These are phyloP conservation scores for Spialia ferax DNA, from an alignment of 2,888 invertebrate genomes.

Conservation along the genomic window DNA sequence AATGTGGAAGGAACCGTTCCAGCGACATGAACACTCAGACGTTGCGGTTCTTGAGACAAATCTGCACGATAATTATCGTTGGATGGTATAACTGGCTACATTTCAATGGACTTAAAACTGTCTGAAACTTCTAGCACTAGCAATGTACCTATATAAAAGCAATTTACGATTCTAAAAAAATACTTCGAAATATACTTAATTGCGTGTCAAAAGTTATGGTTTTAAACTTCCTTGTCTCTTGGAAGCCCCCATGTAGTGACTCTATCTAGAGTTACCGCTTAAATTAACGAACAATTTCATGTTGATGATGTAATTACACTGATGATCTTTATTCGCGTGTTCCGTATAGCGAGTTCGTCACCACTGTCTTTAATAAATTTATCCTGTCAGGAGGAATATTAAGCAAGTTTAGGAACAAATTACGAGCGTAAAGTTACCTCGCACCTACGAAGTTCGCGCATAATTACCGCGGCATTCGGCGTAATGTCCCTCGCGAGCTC, in stretches of 20 bases:
- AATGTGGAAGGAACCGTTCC: conserved; percentile 54
- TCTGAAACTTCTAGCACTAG: not conserved
- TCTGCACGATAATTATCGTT: conserved; percentile 12
- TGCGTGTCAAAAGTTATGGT: not conserved
- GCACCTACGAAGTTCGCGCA: conserved; percentile 65
- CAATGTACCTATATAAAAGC: not conserved
- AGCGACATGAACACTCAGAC: conserved; percentile 14
- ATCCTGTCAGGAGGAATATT: conserved; percentile 81
- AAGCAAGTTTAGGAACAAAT: conserved; percentile 82
- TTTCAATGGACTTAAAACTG: not conserved
- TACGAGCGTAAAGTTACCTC: conserved; percentile 72
- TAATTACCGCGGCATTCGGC: conserved; percentile 72
- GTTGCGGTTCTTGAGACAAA: conserved; percentile 14
- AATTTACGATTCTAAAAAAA: too few species aligned
- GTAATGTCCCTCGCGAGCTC: conserved; percentile 61
- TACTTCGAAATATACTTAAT: too few species aligned
- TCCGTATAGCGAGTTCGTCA: conserved; percentile 55
- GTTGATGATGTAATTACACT: conserved; percentile 61
- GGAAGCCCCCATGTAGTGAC: not conserved
- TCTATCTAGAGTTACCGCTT: conserved; percentile 10
- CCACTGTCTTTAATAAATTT: conserved; percentile 80
- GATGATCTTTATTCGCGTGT: conserved; percentile 43
- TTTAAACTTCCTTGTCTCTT: not conserved
- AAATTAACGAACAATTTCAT: conserved; percentile 45
- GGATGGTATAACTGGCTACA: conserved; percentile 31